Percentiles rank a stretch among this genome's conserved stretches.
Evolutionary conservation across 1,140 invertebrate genomes (phyloP).

Genomic region (Adelges cooleyi): DNA sequence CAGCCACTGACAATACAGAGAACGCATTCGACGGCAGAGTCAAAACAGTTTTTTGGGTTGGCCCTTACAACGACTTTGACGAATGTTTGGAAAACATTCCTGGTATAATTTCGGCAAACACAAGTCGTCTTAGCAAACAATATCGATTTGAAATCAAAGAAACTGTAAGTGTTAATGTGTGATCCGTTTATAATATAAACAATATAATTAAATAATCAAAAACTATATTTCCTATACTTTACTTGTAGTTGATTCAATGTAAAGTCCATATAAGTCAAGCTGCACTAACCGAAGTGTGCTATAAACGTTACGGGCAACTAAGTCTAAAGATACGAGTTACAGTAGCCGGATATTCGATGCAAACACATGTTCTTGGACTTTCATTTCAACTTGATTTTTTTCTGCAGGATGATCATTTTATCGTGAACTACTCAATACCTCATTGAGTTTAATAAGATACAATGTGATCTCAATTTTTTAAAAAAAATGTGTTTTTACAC

Average conservation of each 20-base stretch:
- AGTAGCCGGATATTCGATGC: neutral
- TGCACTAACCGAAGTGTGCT: neutral
- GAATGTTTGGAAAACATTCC: neutral
- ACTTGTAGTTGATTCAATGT: neutral
- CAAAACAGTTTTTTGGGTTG: slow-evolving; percentile 1
- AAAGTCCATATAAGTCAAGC: slow-evolving; percentile 5
- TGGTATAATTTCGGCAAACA: neutral
- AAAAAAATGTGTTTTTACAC: too few species aligned
- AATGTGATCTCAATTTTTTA: too few species aligned
- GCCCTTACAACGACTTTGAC: neutral
- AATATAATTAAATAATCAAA: too few species aligned
- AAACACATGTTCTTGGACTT: neutral
- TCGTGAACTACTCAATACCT: too few species aligned
- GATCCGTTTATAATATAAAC: too few species aligned
- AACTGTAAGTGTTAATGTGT: too few species aligned
- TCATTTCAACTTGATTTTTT: too few species aligned
- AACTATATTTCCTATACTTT: neutral
- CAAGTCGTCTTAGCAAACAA: neutral
- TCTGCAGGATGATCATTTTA: too few species aligned
- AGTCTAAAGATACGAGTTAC: slow-evolving; percentile 1
- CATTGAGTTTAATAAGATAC: too few species aligned
- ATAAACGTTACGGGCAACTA: neutral
- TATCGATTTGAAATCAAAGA: neutral
- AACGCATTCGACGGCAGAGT: slow-evolving; percentile 7
- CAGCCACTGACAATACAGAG: neutral